Base-by-base conservation (phyloP, 2,113 vertebrate genomes). In the Helogale parvula region DNA sequence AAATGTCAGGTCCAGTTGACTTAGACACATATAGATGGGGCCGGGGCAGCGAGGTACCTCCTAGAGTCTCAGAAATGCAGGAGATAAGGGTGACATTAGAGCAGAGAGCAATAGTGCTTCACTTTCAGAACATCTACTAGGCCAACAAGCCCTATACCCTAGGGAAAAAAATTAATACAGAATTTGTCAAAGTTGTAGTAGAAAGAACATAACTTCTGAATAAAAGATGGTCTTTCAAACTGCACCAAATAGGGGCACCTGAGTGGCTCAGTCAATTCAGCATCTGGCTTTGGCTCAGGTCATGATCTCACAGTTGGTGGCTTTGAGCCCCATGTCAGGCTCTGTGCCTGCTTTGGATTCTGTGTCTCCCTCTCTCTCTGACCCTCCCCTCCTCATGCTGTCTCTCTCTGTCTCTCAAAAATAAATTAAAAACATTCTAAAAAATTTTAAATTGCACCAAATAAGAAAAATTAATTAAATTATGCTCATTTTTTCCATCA, bases 381-480 rank as follows among this genome's bases (percentile, higher is more conserved):
- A 41, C 41, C 41, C 41, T 41, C 41, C 41, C 41, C 41, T 41
- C 41, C 41, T 41, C 41, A 6, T 5, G 41, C 41, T 41, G 41
- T 41, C 41, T 41, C 41, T 41, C 38, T 41, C 41, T 41, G 5
- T 41, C 41, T 41, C 41, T 41, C 41, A 41, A 41, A 41, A 41
- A 41, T 41, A 41, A 41, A 41, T 41, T 41, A 41, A 41, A 41
- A 41, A 41, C 41, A 41, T 41, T 41, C 3, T 38, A 38, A 38
- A 38, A 38, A 38, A 38, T 41, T 94, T 74, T 86, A 82, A 88
- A 35, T 90, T 86, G 23, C 86, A 54, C 21, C 45, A 71, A 33
- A 92, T 92, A 89, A 74, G 57, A 93, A 81, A 96, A 63, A 72
- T 50, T 87, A 47, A 63, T 60, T 79, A 79, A 57, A 93, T 17